Percentiles rank a stretch among this genome's conserved stretches.
Evolutionary conservation across 2,888 invertebrate species (phyloP).

Genomic region (Hoplodrina blanda): DNA sequence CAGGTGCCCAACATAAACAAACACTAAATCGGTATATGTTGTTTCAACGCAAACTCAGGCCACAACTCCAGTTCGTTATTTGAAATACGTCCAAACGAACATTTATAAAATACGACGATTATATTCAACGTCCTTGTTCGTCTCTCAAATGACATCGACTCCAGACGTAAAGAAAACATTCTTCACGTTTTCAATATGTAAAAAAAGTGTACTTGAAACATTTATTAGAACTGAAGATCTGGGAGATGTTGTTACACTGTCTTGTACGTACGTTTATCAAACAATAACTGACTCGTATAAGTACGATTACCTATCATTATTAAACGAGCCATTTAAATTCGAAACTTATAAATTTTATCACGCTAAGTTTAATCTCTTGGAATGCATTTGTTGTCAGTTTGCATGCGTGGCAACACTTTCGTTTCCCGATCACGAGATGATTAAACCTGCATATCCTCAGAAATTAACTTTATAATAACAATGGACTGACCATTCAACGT

Average conservation of each 20-base stretch:
- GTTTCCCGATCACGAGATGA: slow-evolving; percentile 40
- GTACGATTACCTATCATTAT: neutral
- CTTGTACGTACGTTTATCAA: slow-evolving; percentile 15
- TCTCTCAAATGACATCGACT: slow-evolving; percentile 45
- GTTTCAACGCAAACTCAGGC: slow-evolving; percentile 61
- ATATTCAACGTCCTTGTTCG: slow-evolving; percentile 44
- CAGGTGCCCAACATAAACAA: slow-evolving; percentile 74
- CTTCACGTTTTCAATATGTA: slow-evolving; percentile 28
- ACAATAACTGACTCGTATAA: slow-evolving; percentile 3
- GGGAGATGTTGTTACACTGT: neutral
- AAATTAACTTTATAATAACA: slow-evolving; percentile 44
- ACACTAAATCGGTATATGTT: slow-evolving; percentile 64
- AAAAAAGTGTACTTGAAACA: slow-evolving; percentile 13
- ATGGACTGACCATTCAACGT: slow-evolving; percentile 65
- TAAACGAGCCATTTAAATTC: neutral
- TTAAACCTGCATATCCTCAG: slow-evolving; percentile 34
- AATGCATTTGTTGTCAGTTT: slow-evolving; percentile 47
- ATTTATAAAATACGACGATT: slow-evolving; percentile 27
- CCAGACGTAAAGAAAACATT: slow-evolving; percentile 34
- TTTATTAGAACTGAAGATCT: slow-evolving; percentile 8
- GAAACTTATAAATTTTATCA: slow-evolving; percentile 20
- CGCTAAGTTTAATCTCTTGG: slow-evolving; percentile 19
- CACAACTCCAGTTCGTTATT: slow-evolving; percentile 23
- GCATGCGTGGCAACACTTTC: slow-evolving; percentile 36
- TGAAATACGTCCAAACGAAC: slow-evolving; percentile 22